Conservation (phyloP, 2,797 vertebrate genomes). For the Halcyon smyrnensis region DNA sequence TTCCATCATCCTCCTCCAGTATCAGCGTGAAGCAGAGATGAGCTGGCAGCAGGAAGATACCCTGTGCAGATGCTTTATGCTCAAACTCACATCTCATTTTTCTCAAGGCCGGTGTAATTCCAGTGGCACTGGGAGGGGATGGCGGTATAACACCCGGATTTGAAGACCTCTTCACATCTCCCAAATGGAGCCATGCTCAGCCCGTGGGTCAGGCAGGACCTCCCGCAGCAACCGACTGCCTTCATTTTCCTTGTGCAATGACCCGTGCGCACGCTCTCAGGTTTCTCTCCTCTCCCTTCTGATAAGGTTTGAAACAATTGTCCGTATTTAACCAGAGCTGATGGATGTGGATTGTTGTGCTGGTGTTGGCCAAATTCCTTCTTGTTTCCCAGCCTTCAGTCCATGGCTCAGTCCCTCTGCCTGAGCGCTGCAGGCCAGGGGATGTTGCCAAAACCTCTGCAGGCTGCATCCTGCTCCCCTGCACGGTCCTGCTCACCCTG, state of each 20-base stretch:
- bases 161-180: neutral
- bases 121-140: neutral
- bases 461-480: neutral
- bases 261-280: neutral
- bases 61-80: neutral
- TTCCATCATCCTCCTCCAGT: neutral
- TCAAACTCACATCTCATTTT: neutral
- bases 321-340: neutral
- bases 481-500: neutral
- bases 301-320: neutral
- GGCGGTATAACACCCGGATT: neutral
- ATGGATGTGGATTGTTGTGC: conserved; percentile 16
- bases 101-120: neutral
- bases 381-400: neutral
- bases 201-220: neutral
- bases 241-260: neutral
- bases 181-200: accelerated
- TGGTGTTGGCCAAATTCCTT: neutral
- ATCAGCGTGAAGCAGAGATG: neutral
- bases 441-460: neutral
- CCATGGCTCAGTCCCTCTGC: neutral
- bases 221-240: neutral
- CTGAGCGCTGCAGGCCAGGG: neutral
- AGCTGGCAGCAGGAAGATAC: neutral
- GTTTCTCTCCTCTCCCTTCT: neutral